Conservation (phyloP, 92 coral and sea anemone genomes). For the Epizoanthus rinbou region DNA sequence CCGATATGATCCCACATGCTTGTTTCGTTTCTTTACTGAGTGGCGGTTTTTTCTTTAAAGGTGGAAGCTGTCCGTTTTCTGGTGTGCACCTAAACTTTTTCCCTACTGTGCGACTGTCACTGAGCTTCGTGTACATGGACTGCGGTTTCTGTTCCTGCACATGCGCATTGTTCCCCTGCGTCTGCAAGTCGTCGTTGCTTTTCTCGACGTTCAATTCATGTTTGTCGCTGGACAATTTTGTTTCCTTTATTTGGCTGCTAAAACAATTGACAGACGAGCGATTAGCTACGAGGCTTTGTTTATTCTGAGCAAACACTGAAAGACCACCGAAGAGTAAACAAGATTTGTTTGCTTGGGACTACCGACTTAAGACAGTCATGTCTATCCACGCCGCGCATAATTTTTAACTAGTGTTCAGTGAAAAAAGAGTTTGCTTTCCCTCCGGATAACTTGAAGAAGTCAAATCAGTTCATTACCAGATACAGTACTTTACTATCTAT, state of each 20-base stretch:
- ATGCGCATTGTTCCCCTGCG: not conserved
- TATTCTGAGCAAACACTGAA: too few species aligned
- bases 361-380: too few species aligned
- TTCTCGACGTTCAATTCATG: not conserved
- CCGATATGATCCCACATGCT: not conserved
- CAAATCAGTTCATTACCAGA: too few species aligned
- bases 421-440: too few species aligned
- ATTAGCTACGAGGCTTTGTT: not conserved
- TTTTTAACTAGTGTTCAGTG: too few species aligned
- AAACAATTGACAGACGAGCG: not conserved
- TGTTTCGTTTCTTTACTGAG: not conserved
- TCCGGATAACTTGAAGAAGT: too few species aligned
- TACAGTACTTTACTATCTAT: too few species aligned
- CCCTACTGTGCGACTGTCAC: slow-evolving; percentile 1
- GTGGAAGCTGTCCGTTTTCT: not conserved
- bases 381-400: too few species aligned
- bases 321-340: too few species aligned
- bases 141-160: not conserved
- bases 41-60: not conserved
- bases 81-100: not conserved
- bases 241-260: not conserved
- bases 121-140: not conserved
- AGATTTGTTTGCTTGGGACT: too few species aligned
- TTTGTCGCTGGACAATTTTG: not conserved
- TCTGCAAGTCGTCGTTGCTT: not conserved